A percentile compares a stretch with the other conserved stretches of the same genome.
Conservation (phyloP, 1,140 invertebrate species). For the Drosophila arawakana region DNA sequence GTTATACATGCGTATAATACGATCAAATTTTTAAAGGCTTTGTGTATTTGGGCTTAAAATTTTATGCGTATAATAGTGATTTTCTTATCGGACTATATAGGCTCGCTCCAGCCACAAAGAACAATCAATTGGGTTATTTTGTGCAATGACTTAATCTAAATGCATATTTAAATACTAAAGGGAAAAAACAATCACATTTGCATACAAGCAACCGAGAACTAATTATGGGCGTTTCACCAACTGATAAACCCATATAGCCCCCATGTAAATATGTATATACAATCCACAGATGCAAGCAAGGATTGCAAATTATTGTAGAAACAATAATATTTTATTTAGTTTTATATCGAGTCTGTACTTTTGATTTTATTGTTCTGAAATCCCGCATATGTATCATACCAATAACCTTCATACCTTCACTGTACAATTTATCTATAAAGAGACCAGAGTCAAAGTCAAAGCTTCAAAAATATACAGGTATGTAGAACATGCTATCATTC, state of each 20-base stretch:
- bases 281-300: constrained; percentile 2
- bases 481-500: neutral
- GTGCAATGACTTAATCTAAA: constrained; percentile 1
- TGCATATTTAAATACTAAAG: constrained; percentile 19
- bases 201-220: constrained; percentile 5
- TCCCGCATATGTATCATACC: neutral
- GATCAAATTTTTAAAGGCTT: too few relatives aligned
- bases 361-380: neutral
- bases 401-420: neutral
- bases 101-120: neutral
- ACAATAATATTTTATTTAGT: too few relatives aligned
- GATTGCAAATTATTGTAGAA: neutral
- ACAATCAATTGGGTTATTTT: constrained; percentile 1
- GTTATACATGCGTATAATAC: neutral
- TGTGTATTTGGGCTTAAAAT: too few relatives aligned
- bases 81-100: neutral
- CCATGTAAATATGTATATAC: constrained; percentile 1
- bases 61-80: neutral
- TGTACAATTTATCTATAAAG: neutral
- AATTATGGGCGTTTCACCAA: constrained; percentile 19
- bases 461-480: neutral
- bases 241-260: constrained; percentile 20
- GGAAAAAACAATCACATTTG: constrained; percentile 19
- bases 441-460: constrained; percentile 1
- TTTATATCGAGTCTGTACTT: too few relatives aligned